Base-by-base conservation (phyloP, 1,140 invertebrate species). In the Drosophila subpulchrella region DNA sequence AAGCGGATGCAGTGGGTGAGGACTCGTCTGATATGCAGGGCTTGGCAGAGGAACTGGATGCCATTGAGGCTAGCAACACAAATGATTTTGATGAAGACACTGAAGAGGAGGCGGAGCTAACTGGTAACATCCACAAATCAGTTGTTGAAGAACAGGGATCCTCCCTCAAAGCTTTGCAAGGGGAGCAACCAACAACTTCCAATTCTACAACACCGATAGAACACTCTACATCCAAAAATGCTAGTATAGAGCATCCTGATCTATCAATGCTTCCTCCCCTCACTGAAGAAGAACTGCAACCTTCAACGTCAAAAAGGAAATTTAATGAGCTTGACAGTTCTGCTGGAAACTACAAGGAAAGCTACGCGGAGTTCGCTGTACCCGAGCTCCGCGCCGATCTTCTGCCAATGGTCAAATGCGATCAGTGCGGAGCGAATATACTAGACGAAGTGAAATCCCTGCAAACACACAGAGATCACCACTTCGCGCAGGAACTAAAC, bases 401-500 rank as follows among this genome's bases (percentile, higher is more conserved):
- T 0, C 75, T 93, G 38, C 67, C 84, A 32, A 94, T 94, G 68
- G 60, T 85, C 3, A 93, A 94, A 78, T 95, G 95, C 82, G 91
- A 92, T 13, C 94, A 94, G 92, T 90, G 76, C 48, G 92, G 94
- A 54, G 57, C 78, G 0, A 77, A 93, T 42, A 53, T 92, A 48
- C 78, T 76, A 0, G 77, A 82, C n/a, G 86, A 91, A 58, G 6
- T 58, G 0, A 60, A 17, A n/a, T 90, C 93, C 32, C 82, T 94
- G 20, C 91, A 93, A 58, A 92, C 91, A 0, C 95, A 95, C 83
- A 90, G 93, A 12, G 95, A 95, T 90, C 95, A 94, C 78, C 95
- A 95, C 90, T 91, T 94, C 51, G 95, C 95, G 5, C 91, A 95
- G 62, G 93, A 94, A 58, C 71, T 95, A 15, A 94, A 93, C 81